A percentile compares a stretch with the other conserved stretches of the same genome.
Conservation (phyloP, 2,888 invertebrate species). For the Ectobius pallidus region DNA sequence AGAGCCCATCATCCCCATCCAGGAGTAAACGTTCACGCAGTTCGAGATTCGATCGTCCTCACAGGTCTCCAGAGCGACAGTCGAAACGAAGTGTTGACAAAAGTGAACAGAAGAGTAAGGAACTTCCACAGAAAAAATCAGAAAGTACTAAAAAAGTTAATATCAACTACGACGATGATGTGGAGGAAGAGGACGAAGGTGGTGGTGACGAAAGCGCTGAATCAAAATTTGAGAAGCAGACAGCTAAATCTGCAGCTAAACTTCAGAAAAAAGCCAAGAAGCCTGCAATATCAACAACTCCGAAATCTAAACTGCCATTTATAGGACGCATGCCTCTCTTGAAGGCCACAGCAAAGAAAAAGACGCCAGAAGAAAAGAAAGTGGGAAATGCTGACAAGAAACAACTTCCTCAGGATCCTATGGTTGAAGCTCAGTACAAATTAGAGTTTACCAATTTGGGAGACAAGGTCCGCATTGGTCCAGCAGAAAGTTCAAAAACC, state of each 20-base stretch:
- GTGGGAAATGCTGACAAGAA: slow-evolving; percentile 26
- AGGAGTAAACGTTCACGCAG: slow-evolving; percentile 36
- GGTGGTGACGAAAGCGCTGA: slow-evolving; percentile 49
- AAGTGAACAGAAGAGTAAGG: background rate
- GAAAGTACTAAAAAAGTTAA: background rate
- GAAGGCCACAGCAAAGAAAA: slow-evolving; percentile 58
- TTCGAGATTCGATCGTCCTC: slow-evolving; percentile 18
- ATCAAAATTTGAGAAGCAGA: slow-evolving; percentile 53
- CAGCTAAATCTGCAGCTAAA: slow-evolving; percentile 47
- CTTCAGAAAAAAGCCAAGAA: slow-evolving; percentile 48
- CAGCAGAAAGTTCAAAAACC: background rate
- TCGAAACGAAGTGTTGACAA: background rate
- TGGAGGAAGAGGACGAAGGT: slow-evolving; percentile 26
- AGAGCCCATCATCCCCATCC: slow-evolving; percentile 43
- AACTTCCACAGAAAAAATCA: slow-evolving; percentile 26
- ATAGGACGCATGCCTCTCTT: slow-evolving; percentile 86
- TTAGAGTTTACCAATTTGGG: slow-evolving; percentile 20
- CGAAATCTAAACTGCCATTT: slow-evolving; percentile 77
- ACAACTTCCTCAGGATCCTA: slow-evolving; percentile 22
- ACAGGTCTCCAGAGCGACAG: slow-evolving; percentile 8
- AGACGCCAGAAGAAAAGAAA: slow-evolving; percentile 47
- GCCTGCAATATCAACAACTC: slow-evolving; percentile 50
- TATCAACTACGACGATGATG: background rate
- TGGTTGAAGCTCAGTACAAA: slow-evolving; percentile 12
- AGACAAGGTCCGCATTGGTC: slow-evolving; percentile 6